These are phyloP conservation scores for Pelmatolapia mariae DNA, from an alignment of 2,113 vertebrate species.

Conservation along the genomic window DNA sequence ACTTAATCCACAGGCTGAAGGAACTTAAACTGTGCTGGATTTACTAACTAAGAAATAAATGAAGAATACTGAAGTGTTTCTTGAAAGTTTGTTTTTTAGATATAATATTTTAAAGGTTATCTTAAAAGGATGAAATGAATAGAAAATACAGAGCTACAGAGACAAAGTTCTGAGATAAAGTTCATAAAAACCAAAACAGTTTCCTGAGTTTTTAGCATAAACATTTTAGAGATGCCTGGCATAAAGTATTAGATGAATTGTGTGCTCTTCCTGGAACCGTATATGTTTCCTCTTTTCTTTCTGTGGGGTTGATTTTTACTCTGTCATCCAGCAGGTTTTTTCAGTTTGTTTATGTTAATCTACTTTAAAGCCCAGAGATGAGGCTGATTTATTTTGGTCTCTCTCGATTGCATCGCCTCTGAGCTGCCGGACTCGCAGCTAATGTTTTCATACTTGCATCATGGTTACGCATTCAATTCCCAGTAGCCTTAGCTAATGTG, in stretches of 20 bases:
- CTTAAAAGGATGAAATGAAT: background rate
- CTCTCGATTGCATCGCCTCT: background rate
- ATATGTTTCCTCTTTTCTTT: background rate
- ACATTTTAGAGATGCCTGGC: background rate
- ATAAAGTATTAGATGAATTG: background rate
- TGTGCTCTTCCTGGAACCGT: background rate
- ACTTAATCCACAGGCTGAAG: background rate
- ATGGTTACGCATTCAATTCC: slow-evolving; percentile 22
- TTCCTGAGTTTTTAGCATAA: background rate
- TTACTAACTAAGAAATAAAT: background rate
- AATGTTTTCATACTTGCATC: slow-evolving; percentile 35
- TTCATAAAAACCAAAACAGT: background rate
- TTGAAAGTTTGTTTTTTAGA: background rate
- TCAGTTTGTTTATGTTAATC: background rate
- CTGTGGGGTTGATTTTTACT: background rate
- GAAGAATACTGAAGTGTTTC: background rate
- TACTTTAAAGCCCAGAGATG: background rate
- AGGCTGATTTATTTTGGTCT: background rate
- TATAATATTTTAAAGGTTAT: background rate
- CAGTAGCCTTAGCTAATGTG: background rate
- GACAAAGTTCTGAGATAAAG: background rate
- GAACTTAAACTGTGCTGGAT: background rate
- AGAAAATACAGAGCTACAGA: background rate
- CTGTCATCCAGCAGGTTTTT: background rate
- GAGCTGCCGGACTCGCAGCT: background rate